Conservation (phyloP, 2,797 vertebrate genomes). For the Paguma larvata region DNA sequence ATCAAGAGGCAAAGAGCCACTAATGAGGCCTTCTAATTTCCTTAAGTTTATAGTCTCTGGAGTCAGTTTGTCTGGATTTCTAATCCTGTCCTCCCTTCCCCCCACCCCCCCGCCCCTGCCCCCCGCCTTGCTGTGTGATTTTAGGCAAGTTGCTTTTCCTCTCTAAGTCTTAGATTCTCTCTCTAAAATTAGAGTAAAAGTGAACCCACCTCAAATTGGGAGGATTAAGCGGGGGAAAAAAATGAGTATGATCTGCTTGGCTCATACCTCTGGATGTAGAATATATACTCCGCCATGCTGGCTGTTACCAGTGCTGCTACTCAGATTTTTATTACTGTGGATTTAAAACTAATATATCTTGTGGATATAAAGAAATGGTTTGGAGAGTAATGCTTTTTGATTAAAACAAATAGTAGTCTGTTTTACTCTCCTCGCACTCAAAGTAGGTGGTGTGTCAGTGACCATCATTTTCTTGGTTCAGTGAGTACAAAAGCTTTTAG, state of each 20-base stretch:
- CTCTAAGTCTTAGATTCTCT: background rate
- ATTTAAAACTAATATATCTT: conserved; percentile 43
- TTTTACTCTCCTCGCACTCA: background rate
- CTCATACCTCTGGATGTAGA: background rate
- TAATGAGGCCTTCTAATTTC: conserved; percentile 49
- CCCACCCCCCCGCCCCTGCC: too few species aligned
- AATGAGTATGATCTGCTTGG: background rate
- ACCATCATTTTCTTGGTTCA: conserved; percentile 50
- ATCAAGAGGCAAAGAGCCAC: conserved; percentile 23
- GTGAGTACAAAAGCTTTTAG: conserved; percentile 43
- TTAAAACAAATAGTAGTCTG: conserved; percentile 57
- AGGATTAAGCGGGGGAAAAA: background rate
- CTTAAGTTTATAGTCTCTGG: background rate
- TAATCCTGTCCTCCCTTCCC: background rate
- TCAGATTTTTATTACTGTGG: conserved; percentile 20
- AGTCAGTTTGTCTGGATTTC: conserved; percentile 61
- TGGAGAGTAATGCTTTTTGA: background rate
- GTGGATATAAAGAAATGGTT: conserved; percentile 43
- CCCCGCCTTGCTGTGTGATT: background rate
- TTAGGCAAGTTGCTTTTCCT: conserved; percentile 29
- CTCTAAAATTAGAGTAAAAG: conserved; percentile 6
- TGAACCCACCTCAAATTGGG: background rate
- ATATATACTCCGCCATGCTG: background rate
- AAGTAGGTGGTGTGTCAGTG: background rate
- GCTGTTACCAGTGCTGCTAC: background rate